Percentiles rank a stretch among this genome's conserved stretches.
Conservation (phyloP, 2,113 vertebrate genomes). For the Mustelus asterias region DNA sequence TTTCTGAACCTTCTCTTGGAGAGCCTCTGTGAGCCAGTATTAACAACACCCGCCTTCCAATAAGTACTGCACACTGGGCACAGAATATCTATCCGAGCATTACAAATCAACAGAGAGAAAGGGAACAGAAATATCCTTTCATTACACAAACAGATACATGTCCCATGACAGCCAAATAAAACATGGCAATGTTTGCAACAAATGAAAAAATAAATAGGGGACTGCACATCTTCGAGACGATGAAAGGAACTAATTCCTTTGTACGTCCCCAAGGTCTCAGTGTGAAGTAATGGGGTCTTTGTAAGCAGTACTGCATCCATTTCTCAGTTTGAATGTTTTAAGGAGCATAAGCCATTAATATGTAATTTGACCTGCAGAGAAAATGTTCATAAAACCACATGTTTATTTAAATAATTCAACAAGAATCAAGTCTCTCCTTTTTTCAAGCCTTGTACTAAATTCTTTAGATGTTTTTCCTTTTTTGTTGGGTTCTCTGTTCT, state of each 20-base stretch:
- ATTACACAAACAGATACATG: conserved; percentile 30
- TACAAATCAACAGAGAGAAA: background rate
- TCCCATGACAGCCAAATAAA: conserved; percentile 25
- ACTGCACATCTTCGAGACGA: background rate
- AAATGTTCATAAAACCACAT: conserved; percentile 28
- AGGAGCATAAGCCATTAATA: conserved; percentile 33
- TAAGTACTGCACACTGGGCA: background rate
- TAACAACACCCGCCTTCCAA: background rate
- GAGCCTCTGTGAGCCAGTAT: background rate
- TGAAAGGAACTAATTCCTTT: conserved; percentile 30
- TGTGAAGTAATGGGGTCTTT: conserved; percentile 32
- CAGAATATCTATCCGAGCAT: background rate
- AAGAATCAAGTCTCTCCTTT: background rate
- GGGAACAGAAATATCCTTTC: conserved; percentile 35
- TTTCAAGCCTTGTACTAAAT: background rate
- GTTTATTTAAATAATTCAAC: conserved; percentile 37
- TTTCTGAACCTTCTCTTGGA: conserved; percentile 14
- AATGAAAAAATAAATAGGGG: conserved; percentile 33
- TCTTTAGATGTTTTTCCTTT: background rate
- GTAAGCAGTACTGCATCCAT: conserved; percentile 13
- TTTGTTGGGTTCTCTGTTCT: background rate
- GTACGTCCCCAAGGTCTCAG: conserved; percentile 6
- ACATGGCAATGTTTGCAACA: conserved; percentile 19
- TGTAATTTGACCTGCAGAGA: conserved; percentile 26
- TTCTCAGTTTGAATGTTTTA: conserved; percentile 32